phyloP scores from a whole-genome alignment of 2,113 vertebrate genomes.

The Rhizomys pruinosus region DNA sequence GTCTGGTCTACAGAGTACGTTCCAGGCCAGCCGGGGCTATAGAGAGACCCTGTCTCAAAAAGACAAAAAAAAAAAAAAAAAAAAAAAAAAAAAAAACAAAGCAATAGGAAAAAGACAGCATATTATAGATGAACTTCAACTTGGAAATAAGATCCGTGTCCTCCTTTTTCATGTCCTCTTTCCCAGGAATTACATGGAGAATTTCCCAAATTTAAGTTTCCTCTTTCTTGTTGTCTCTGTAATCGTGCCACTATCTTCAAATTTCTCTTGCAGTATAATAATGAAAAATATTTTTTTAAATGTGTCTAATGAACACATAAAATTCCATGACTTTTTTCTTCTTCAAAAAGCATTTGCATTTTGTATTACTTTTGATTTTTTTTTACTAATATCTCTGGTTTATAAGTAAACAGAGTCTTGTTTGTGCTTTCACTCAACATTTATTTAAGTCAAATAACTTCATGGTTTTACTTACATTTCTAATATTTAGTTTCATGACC shows the following conservation, averaged over 20 bases:
- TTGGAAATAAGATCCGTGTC: background rate
- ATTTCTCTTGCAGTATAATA: background rate
- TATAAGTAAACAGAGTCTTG: background rate
- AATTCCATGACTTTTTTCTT: background rate
- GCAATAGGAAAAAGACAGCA: background rate
- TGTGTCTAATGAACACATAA: background rate
- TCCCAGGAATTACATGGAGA: background rate
- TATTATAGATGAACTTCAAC: background rate
- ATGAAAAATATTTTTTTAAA: background rate
- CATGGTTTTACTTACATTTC: background rate
- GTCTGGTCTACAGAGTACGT: too few relatives aligned
- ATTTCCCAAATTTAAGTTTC: background rate
- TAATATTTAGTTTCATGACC: background rate
- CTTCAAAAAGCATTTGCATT: background rate
- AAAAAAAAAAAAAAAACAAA: too few relatives aligned
- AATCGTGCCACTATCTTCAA: background rate
- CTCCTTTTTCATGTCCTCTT: too few relatives aligned
- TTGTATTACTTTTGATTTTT: slow-evolving; percentile 3
- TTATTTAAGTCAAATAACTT: background rate
- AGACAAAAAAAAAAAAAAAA: too few relatives aligned
- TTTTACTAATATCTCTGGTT: background rate
- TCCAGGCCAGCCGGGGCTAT: too few relatives aligned
- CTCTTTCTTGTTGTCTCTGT: background rate
- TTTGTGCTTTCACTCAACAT: background rate
- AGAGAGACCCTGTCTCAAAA: too few relatives aligned